phyloP scores from a whole-genome alignment of 1,140 invertebrate species.

The Halyomorpha halys region DNA sequence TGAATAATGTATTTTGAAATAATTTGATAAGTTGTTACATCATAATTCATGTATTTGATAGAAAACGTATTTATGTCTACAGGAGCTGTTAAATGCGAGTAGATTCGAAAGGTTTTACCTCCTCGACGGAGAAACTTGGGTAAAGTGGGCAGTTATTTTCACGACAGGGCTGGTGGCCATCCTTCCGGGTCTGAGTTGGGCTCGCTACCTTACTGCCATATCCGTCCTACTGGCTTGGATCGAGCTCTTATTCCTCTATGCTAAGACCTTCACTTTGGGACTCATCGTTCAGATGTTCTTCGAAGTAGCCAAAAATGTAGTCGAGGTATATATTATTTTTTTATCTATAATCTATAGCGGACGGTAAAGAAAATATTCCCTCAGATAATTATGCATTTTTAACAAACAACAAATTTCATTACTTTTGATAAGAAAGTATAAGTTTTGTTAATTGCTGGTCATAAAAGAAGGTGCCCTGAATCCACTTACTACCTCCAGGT shows the following conservation, averaged over 20 bases:
- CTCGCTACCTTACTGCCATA: slow-evolving; percentile 40
- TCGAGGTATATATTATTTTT: slow-evolving; percentile 34
- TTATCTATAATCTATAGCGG: too few relatives aligned
- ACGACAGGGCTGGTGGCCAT: slow-evolving; percentile 11
- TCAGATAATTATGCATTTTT: too few relatives aligned
- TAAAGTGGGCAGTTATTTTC: slow-evolving; percentile 27
- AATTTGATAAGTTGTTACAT: too few relatives aligned
- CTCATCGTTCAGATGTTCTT: slow-evolving; percentile 45
- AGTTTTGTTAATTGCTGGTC: too few relatives aligned
- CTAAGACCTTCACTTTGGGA: slow-evolving; percentile 40
- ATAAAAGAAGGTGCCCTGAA: too few relatives aligned
- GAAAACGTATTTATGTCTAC: background rate
- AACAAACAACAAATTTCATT: too few relatives aligned
- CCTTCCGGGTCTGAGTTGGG: slow-evolving; percentile 33
- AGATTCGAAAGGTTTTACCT: slow-evolving; percentile 26
- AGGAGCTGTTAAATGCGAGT: slow-evolving; percentile 30
- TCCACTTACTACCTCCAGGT: too few relatives aligned
- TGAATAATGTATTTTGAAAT: too few relatives aligned
- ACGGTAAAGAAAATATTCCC: too few relatives aligned
- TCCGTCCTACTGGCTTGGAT: slow-evolving; percentile 43
- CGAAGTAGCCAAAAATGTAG: slow-evolving; percentile 39
- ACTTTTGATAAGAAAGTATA: too few relatives aligned
- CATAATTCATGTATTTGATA: too few relatives aligned
- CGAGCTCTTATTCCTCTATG: slow-evolving; percentile 43
- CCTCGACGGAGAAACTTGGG: slow-evolving; percentile 29